A percentile compares a stretch with the other conserved stretches of the same genome.
These are phyloP conservation scores for Noctua pronuba DNA, from an alignment of 2,888 invertebrate species.

Conservation along the genomic window DNA sequence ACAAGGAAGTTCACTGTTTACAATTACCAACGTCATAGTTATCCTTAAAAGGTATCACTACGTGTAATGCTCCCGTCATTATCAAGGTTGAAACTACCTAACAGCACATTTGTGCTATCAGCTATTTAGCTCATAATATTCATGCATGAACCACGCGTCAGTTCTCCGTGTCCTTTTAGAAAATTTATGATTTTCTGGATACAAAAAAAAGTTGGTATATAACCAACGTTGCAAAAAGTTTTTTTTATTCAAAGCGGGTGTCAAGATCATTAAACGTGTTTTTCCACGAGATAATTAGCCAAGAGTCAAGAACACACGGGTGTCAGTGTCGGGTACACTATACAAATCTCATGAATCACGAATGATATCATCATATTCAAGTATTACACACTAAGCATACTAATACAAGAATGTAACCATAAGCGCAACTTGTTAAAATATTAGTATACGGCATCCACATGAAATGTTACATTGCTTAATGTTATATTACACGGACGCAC, in stretches of 20 bases:
- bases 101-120: background rate
- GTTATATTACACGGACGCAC: slow-evolving; percentile 21
- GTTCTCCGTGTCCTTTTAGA: background rate
- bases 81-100: slow-evolving; percentile 5
- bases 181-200: background rate
- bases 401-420: slow-evolving; percentile 60
- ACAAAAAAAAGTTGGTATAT: too few relatives aligned
- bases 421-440: slow-evolving; percentile 46
- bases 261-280: slow-evolving; percentile 21
- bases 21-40: slow-evolving; percentile 13
- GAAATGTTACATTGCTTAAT: slow-evolving; percentile 37
- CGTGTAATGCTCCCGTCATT: slow-evolving; percentile 24
- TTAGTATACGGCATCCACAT: slow-evolving; percentile 39
- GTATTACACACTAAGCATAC: slow-evolving; percentile 64
- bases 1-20: slow-evolving; percentile 26
- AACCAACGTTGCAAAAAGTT: background rate
- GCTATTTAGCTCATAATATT: background rate
- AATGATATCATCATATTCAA: slow-evolving; percentile 77
- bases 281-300: slow-evolving; percentile 47
- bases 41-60: slow-evolving; percentile 18
- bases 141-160: background rate
- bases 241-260: background rate
- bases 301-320: slow-evolving; percentile 40
- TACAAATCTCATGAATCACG: slow-evolving; percentile 78
- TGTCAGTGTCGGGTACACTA: slow-evolving; percentile 22